Base-by-base conservation (phyloP, 2,888 invertebrate genomes). In the Leucania comma region DNA sequence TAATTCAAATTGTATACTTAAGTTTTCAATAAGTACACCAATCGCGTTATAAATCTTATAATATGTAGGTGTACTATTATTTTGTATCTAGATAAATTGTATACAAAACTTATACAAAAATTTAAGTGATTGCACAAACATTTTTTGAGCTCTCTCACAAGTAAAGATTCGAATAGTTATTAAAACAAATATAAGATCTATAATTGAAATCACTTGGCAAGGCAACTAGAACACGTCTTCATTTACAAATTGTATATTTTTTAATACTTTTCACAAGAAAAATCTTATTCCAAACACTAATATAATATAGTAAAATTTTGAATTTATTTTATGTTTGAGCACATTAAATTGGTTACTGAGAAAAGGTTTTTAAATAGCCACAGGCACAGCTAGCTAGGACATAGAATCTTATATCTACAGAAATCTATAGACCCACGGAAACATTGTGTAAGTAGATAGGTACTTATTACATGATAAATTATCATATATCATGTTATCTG, bases 291-390 rank as follows among this genome's bases (percentile, higher is more conserved):
- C 54, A 75, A 73, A 68, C n/a, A 35, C 48, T 75, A 61, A 51
- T 35, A 59, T 29, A 24, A 32, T 69, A 69, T 12, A 51, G 22
- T 64, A 56, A 57, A 56, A 59, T 53, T 76, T 67, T 56, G 59
- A 57, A 29, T 68, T 68, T 75, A 26, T 42, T 65, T 24, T 51
- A 76, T 38, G 12, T 69, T 75, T 75, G 74, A 75, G 74, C 74
- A 77, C 32, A 59, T 58, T 42, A 26, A 42, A 42, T 75, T 68
- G 20, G 14, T 64, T 29, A 71, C 61, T 6, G 48, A 20, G 22
- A n/a, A 32, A 46, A 58, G 32, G 42, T 46, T 58, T 29, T 29
- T 46, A 24, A 59, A 38, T n/a, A 68, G 48, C 22, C 50, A 24
- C 26, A 2, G 42, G 46, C 32, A 71, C 6, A 48, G 38, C 48